Evolutionary conservation across 2,113 vertebrate species (phyloP).

Genomic region (Seriola rivoliana): DNA sequence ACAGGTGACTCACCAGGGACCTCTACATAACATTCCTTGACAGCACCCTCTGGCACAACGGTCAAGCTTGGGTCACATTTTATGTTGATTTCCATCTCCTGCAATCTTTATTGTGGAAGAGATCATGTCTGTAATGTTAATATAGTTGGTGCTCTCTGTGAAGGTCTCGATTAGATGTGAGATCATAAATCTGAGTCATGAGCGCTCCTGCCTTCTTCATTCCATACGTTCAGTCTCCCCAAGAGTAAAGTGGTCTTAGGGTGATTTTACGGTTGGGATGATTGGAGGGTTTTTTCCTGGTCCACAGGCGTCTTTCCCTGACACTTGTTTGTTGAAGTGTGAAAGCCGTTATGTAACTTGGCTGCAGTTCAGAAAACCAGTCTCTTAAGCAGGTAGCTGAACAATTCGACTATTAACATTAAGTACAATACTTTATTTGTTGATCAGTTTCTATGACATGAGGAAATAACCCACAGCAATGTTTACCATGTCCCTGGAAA

Average conservation of each 20-base stretch:
- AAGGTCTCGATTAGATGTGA: not conserved
- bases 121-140: not conserved
- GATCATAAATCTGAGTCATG: not conserved
- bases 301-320: not conserved
- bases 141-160: not conserved
- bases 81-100: slow-evolving; percentile 38
- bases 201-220: not conserved
- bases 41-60: slow-evolving; percentile 26
- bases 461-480: not conserved
- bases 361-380: not conserved
- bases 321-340: not conserved
- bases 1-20: slow-evolving; percentile 35
- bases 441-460: not conserved
- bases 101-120: not conserved
- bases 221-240: not conserved
- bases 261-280: slow-evolving; percentile 9
- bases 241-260: not conserved
- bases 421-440: not conserved
- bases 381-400: not conserved
- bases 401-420: not conserved
- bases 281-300: not conserved
- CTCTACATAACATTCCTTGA: slow-evolving; percentile 36
- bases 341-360: not conserved
- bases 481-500: not conserved
- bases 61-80: slow-evolving; percentile 11